Base-by-base conservation (phyloP, 1,140 invertebrate species). In the Diorhabda carinulata region DNA sequence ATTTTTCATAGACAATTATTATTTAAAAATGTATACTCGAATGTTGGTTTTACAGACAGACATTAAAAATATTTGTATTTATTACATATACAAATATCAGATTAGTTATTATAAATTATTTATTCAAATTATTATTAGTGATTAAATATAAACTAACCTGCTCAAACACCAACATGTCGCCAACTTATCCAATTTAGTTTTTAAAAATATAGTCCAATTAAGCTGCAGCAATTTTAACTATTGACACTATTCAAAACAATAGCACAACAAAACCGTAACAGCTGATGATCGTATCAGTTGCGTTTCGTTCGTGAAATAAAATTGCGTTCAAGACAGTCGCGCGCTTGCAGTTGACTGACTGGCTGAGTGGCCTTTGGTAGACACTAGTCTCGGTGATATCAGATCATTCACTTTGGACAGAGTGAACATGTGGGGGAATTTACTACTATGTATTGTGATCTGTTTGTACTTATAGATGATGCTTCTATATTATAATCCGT, bases 351-450 rank as follows among this genome's bases (percentile, higher is more conserved):
- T 42, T 57, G 8, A 65, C 44, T 45, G 64, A 65, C 64, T 63
- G 61, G 47, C 6, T 43, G 43, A 62, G 41, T 62, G 61, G 61
- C 43, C 61, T 62, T 62, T 62, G 47, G 25, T 56, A 57, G 56
- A 65, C 64, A 41, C 59, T 40, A n/a, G n/a, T 40, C 59, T 5
- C 43, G 58, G 43, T 66, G 65, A 67, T 67, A 67, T 67, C 65
- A 67, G 65, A 67, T 67, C 65, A 67, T 67, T 67, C 65, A 67
- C 65, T 67, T 67, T 9, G 47, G 7, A 10, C 47, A n/a, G 10
- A 6, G 59, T 61, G 42, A 41, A 8, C 59, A 61, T 61, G 59
- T 61, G 59, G 59, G 59, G 59, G 47, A 52, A 52, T 52, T 52
- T 52, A 52, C 47, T 52, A 52, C 47, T 52, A 52, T 52, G 9